Conservation (phyloP, 2,113 vertebrate species). For the Climacteris rufus region DNA sequence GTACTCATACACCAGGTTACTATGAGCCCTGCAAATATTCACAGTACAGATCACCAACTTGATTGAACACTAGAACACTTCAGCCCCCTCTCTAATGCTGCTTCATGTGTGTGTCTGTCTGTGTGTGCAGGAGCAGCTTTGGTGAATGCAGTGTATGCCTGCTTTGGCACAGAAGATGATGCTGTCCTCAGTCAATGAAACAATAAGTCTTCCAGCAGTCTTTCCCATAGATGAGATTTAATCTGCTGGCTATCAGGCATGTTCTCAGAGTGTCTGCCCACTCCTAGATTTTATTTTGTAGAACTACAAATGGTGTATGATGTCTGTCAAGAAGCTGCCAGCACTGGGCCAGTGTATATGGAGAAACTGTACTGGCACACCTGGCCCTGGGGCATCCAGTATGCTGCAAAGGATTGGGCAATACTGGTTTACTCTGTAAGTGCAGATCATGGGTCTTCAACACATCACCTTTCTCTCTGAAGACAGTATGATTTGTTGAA, state of each 20-base stretch:
- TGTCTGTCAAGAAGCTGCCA: background rate
- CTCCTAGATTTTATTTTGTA: background rate
- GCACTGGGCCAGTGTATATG: background rate
- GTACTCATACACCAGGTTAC: accelerated
- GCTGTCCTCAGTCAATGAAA: background rate
- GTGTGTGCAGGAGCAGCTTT: background rate
- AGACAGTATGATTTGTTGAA: background rate
- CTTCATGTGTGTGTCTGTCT: background rate
- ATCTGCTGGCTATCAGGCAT: background rate
- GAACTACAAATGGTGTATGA: background rate
- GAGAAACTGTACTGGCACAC: background rate
- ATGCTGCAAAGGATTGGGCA: background rate
- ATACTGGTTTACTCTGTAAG: background rate
- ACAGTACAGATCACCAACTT: background rate
- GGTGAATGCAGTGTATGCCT: accelerated
- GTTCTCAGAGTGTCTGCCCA: background rate
- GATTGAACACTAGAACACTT: background rate
- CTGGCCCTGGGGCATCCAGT: background rate
- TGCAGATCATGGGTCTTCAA: background rate
- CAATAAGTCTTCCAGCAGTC: background rate
- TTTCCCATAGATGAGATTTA: background rate
- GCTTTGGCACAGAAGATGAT: background rate
- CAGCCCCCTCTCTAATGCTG: background rate
- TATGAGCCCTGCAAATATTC: background rate
- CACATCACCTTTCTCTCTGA: background rate